Evolutionary conservation across 2,797 vertebrate species (phyloP), one percentile per base, ranked within the genome.

Genomic region (Caiman crocodilus): DNA sequence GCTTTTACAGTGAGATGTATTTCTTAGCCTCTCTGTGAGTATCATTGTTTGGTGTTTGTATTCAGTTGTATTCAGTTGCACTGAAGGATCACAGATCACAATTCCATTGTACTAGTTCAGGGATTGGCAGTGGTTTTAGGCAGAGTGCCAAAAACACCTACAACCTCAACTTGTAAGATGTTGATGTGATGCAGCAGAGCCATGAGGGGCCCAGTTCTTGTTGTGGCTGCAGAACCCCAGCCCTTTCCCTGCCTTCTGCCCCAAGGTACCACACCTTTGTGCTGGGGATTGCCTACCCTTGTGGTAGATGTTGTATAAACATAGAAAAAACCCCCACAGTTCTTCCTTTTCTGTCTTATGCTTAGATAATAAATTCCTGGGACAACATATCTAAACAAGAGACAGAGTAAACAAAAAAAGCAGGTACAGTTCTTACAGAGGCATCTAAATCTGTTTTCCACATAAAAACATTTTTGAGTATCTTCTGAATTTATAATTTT

Each of bases 401-500:
- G 90, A 64, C 79, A 61, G 0, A 1, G 73, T 80, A 67, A 76
- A 90, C 69, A 73, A 12, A 5, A 25, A 25, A 73, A 73, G 50
- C 23, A 73, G 26, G 35, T 9, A 30, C 42, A 32, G 13, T 80
- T 90, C 35, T 59, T 26, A 56, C 60, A 63, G 14, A 92, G 23
- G 20, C 80, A 89, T 87, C 76, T 75, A 65, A 85, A 82, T 94
- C 59, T 79, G 5, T 77, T 83, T 60, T 35, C 10, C 89, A 64
- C 8, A 16, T 63, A 63, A 75, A 63, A 25, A 3, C 1, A 57
- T 50, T 55, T 57, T 87, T 21, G 65, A 2, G 84, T 4, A 61
- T 78, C 64, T 65, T 82, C 61, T 83, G 90, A 85, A 80, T 81
- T 58, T 30, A 67, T 78, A 86, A 82, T 90, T 77, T 75, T 85